Evolutionary conservation across 1,140 invertebrate genomes (phyloP).

Genomic region (Aleiodes sp.): DNA sequence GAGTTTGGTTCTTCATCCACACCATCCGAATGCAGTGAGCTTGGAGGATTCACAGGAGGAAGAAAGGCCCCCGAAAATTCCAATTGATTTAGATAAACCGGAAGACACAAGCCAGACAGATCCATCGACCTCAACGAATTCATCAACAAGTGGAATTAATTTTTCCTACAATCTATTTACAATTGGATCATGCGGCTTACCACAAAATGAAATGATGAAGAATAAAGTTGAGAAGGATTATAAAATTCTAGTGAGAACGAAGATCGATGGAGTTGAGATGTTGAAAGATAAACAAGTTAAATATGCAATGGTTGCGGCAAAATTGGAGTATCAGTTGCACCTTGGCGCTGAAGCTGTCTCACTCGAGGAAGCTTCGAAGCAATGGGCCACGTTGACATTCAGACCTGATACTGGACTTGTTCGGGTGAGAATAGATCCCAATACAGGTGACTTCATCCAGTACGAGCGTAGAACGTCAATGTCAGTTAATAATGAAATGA

Average conservation of each 20-base stretch:
- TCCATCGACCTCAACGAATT: too few relatives aligned
- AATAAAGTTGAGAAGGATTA: constrained; percentile 49
- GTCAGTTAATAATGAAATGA: constrained; percentile 54
- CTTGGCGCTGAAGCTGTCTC: constrained; percentile 62
- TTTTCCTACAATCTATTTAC: constrained; percentile 62
- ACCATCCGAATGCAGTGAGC: not conserved
- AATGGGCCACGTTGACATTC: constrained; percentile 63
- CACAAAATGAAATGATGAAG: constrained; percentile 52
- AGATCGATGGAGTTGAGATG: constrained; percentile 62
- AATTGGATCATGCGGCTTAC: constrained; percentile 49
- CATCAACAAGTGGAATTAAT: constrained; percentile 41
- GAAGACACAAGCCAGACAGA: too few relatives aligned
- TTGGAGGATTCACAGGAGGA: not conserved
- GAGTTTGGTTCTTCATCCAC: constrained; percentile 23
- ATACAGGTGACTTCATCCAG: constrained; percentile 55
- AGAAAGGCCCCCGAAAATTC: too few relatives aligned
- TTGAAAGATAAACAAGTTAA: constrained; percentile 39
- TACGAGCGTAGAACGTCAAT: constrained; percentile 56
- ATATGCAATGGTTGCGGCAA: constrained; percentile 55
- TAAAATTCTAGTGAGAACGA: constrained; percentile 60
- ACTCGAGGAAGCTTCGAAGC: constrained; percentile 56
- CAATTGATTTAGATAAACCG: too few relatives aligned
- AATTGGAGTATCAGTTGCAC: constrained; percentile 64
- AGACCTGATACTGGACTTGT: constrained; percentile 58
- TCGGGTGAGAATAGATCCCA: constrained; percentile 56